Evolutionary conservation across 2,888 invertebrate species (phyloP), one percentile per base, ranked within the genome.

Genomic region (Lithosia quadra): DNA sequence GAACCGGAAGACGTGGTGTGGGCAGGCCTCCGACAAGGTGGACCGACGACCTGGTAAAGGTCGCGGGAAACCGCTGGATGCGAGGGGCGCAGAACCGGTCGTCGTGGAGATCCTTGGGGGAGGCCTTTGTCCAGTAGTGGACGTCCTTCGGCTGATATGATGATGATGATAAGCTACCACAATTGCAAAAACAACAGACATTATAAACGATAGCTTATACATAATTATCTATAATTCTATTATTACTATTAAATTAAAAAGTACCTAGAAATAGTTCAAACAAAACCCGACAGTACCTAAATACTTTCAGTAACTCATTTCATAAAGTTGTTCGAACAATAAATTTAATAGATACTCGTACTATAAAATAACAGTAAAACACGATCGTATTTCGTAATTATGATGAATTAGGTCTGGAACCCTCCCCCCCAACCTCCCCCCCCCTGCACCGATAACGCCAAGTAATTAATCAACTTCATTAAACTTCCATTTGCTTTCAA

Each of bases 391-490:
- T 71, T 77, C 65, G 66, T 83, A 79, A 83, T 84, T 81, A 79
- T 81, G 82, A 84, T 83, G 78, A 80, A 83, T 84, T 79, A 73
- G 73, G 67, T 74, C 71, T 60, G 67, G 64, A 72, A 49, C 22
- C 39, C 66, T 60, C 34, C 62, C 68, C 57, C 65, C 22, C 36
- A 39, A 67, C 18, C 55, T 28, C 39, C 10, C 4, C 15, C 33
- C 60, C 67, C 53, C 59, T 55, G 13, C 57, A 72, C 70, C 79
- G 85, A 81, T 84, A 82, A 78, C 79, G 78, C 74, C 71, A 68
- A 75, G 80, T 79, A 82, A 85, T 85, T 84, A 85, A 84, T 84
- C 83, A 84, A 82, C 80, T 82, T 84, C 83, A 84, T 81, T 82
- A 78, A 80, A 84, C 74, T 76, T 78, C 74, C 65, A 82, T 75